Conservation (phyloP, 2,888 invertebrate genomes). For the Hylaea fasciaria region DNA sequence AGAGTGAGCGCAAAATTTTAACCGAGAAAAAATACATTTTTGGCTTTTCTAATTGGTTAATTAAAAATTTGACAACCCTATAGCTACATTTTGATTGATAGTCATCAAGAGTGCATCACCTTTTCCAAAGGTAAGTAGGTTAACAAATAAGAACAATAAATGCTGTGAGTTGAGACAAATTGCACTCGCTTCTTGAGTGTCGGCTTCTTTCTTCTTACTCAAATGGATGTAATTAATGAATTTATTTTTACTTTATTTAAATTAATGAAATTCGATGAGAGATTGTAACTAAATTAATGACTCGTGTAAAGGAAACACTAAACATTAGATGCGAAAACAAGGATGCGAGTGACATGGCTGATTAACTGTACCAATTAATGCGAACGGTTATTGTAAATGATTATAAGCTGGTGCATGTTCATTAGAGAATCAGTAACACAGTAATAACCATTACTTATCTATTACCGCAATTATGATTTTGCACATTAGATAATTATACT, state of each 20-base stretch:
- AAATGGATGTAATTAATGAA: slow-evolving; percentile 20
- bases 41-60: not conserved
- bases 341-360: slow-evolving; percentile 9
- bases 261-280: slow-evolving; percentile 24
- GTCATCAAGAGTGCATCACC: slow-evolving; percentile 10
- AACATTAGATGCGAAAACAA: slow-evolving; percentile 10
- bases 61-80: slow-evolving; percentile 11
- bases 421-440: not conserved
- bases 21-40: no score
- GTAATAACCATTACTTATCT: no score
- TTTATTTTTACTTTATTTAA: slow-evolving; percentile 13
- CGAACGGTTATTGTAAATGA: slow-evolving; percentile 19
- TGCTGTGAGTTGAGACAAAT: slow-evolving; percentile 25
- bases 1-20: no score
- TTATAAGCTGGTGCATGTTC: slow-evolving; percentile 1
- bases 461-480: no score
- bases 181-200: slow-evolving; percentile 18
- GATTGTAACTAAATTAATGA: slow-evolving; percentile 29
- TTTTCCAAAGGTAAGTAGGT: slow-evolving; percentile 26
- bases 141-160: slow-evolving; percentile 29
- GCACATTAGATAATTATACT: no score
- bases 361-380: slow-evolving; percentile 13
- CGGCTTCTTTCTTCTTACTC: slow-evolving; percentile 21
- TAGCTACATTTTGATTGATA: slow-evolving; percentile 19
- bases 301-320: slow-evolving; percentile 11